Conservation (phyloP, 2,888 invertebrate genomes). For the Enchytraeus crypticus region DNA sequence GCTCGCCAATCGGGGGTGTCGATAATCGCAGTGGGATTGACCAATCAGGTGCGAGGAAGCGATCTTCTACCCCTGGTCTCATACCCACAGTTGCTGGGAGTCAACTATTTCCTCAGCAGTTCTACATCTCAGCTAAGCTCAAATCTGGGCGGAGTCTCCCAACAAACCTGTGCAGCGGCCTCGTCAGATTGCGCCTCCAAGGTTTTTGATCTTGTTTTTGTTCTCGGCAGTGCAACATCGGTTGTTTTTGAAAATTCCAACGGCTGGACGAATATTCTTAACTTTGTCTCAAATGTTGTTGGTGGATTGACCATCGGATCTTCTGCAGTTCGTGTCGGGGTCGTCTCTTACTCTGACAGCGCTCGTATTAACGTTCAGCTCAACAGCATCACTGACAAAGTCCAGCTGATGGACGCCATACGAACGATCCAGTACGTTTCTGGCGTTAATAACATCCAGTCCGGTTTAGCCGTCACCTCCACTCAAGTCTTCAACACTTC, state of each 20-base stretch:
- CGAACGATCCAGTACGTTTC: background rate
- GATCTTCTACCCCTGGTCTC: background rate
- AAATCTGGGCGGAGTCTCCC: background rate
- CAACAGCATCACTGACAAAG: conserved; percentile 1
- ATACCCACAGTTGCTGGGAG: conserved; percentile 1
- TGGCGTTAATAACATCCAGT: background rate
- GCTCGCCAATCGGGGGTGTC: conserved; percentile 5
- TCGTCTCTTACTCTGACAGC: conserved; percentile 5
- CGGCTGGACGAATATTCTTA: conserved; percentile 1
- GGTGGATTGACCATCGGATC: conserved; percentile 2
- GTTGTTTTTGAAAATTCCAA: background rate
- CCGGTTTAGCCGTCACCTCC: background rate
- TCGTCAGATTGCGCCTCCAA: background rate
- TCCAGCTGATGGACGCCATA: background rate
- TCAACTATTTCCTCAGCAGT: background rate
- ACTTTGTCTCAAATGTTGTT: conserved; percentile 3
- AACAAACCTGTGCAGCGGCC: background rate
- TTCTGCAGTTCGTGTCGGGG: background rate
- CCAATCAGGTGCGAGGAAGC: background rate
- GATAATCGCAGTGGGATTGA: conserved; percentile 5
- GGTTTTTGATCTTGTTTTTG: conserved; percentile 1
- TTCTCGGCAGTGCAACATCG: background rate
- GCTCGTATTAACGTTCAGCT: background rate
- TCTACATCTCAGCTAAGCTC: background rate
- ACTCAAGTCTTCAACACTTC: background rate